phyloP scores from a whole-genome alignment of 1,140 invertebrate genomes.

The Aphaenogaster rudis region DNA sequence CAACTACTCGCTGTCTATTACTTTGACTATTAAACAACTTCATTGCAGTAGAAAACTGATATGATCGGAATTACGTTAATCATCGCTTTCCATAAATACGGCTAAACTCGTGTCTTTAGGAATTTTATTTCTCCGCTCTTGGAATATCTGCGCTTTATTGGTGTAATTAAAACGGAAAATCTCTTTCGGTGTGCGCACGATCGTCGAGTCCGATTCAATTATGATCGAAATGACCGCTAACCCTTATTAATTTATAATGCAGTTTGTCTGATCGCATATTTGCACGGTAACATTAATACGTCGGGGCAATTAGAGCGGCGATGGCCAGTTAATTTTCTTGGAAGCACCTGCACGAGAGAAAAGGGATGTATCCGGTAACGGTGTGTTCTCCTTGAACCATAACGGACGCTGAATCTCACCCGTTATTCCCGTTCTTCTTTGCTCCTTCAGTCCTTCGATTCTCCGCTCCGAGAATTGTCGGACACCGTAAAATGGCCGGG shows the following conservation, averaged over 20 bases:
- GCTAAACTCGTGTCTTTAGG: background rate
- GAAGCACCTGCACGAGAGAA: slow-evolving; percentile 51
- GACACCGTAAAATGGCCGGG: slow-evolving; percentile 18
- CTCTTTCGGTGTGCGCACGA: background rate
- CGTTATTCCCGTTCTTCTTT: slow-evolving; percentile 77
- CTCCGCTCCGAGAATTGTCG: slow-evolving; percentile 42
- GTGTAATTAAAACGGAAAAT: background rate
- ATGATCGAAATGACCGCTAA: slow-evolving; percentile 29
- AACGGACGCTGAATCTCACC: slow-evolving; percentile 76
- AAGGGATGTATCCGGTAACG: slow-evolving; percentile 78
- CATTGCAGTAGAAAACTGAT: background rate
- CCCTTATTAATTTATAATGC: slow-evolving; percentile 48
- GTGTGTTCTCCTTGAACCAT: slow-evolving; percentile 81
- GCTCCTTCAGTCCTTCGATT: slow-evolving; percentile 64
- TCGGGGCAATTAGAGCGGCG: slow-evolving; percentile 34
- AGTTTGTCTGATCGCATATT: slow-evolving; percentile 15
- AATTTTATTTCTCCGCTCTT: background rate
- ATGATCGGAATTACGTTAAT: background rate
- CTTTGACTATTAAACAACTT: background rate
- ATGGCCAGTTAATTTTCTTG: slow-evolving; percentile 20
- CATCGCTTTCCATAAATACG: background rate
- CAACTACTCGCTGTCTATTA: background rate
- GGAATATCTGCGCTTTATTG: slow-evolving; percentile 1
- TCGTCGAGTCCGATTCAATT: background rate
- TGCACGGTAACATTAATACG: slow-evolving; percentile 30